Evolutionary conservation across 2,888 invertebrate genomes (phyloP).

Genomic region (Trypoxylon attenuatum): DNA sequence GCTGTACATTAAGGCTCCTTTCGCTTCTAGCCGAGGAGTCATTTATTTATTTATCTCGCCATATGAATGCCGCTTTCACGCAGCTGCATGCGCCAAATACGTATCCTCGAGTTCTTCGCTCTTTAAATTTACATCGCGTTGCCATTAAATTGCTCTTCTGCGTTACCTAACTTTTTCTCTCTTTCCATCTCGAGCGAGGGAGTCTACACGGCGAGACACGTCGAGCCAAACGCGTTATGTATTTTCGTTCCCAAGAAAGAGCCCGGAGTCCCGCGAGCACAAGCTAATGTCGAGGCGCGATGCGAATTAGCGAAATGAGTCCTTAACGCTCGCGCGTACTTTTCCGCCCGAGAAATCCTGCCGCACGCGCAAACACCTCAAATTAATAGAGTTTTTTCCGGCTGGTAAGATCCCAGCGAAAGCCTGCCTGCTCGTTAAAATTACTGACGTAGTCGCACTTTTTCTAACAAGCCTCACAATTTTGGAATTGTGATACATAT

Average conservation of each 20-base stretch:
- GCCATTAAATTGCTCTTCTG: not conserved
- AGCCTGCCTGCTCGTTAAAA: too few relatives aligned
- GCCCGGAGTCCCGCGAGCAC: not conserved
- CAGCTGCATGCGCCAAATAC: not conserved
- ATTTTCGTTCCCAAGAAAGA: too few relatives aligned
- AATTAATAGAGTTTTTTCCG: not conserved
- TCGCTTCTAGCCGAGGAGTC: constrained; percentile 5
- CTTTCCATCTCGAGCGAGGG: not conserved
- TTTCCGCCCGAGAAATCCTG: not conserved
- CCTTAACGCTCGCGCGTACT: constrained; percentile 1
- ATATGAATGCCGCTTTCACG: not conserved
- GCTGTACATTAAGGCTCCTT: constrained; percentile 24
- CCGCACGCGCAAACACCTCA: not conserved
- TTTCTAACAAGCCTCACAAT: too few relatives aligned
- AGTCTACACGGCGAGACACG: not conserved
- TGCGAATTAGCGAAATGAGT: not conserved
- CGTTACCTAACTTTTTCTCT: not conserved
- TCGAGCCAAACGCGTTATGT: too few relatives aligned
- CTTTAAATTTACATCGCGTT: not conserved
- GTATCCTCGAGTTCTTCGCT: too few relatives aligned
- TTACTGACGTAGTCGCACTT: not conserved
- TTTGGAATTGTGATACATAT: too few relatives aligned
- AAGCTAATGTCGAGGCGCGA: not conserved
- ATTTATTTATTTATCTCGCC: constrained; percentile 39
- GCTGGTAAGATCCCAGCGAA: too few relatives aligned